Conservation (phyloP, 2,888 invertebrate species). For the Nebria brevicollis region DNA sequence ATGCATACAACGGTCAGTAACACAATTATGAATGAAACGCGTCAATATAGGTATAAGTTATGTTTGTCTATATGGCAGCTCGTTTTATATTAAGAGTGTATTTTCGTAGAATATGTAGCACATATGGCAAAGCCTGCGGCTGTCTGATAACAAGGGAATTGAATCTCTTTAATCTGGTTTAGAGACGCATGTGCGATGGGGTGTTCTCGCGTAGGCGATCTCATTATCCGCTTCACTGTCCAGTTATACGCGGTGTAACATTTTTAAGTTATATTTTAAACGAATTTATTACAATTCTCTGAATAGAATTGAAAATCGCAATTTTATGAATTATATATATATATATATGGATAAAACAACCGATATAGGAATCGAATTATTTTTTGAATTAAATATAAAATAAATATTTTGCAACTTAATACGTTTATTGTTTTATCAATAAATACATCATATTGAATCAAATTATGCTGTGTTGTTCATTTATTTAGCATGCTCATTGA, state of each 20-base stretch:
- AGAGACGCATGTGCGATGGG: constrained; percentile 26
- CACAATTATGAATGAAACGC: neutral
- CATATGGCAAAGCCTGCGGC: constrained; percentile 37
- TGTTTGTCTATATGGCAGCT: neutral
- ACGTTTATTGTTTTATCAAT: neutral
- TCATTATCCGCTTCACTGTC: constrained; percentile 42
- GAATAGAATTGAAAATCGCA: too few relatives aligned
- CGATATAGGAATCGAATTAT: too few relatives aligned
- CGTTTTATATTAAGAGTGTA: constrained; percentile 29
- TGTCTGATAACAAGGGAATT: constrained; percentile 34
- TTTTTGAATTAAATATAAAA: too few relatives aligned
- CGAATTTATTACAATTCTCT: too few relatives aligned
- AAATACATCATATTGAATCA: neutral
- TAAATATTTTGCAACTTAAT: too few relatives aligned
- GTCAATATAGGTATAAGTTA: too few relatives aligned
- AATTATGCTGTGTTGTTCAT: constrained; percentile 12
- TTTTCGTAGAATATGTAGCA: neutral
- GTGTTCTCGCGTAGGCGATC: constrained; percentile 31
- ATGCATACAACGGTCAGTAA: neutral
- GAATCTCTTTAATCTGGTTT: neutral
- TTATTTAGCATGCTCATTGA: constrained; percentile 51
- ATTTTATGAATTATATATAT: too few relatives aligned
- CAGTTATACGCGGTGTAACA: constrained; percentile 2
- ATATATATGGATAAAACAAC: too few relatives aligned
- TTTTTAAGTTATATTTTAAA: constrained; percentile 5